Conservation (phyloP, 2,113 vertebrate species). For the Thunnus maccoyii region DNA sequence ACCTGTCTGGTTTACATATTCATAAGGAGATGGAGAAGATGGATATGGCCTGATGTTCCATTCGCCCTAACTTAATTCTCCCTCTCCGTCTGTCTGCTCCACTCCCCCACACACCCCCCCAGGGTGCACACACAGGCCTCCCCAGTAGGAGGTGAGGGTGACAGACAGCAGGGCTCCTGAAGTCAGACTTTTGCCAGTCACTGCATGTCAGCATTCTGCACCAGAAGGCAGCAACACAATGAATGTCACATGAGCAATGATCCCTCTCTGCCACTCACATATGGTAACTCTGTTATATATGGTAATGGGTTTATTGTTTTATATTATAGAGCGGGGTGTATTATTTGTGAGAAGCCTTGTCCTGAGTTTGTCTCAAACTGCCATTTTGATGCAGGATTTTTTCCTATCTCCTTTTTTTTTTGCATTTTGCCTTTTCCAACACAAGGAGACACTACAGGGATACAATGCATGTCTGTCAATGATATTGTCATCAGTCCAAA, state of each 20-base stretch:
- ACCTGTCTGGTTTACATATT: slow-evolving; percentile 81
- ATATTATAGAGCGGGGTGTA: not conserved
- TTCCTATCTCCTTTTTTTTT: not conserved
- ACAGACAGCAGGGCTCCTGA: slow-evolving; percentile 69
- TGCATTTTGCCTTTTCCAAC: not conserved
- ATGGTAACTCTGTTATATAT: not conserved
- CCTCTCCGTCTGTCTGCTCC: slow-evolving; percentile 37
- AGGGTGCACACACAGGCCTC: slow-evolving; percentile 59
- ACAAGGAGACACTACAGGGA: not conserved
- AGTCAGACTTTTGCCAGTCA: slow-evolving; percentile 66
- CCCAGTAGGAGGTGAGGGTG: slow-evolving; percentile 75
- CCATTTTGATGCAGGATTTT: slow-evolving; percentile 23
- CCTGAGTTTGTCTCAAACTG: slow-evolving; percentile 25
- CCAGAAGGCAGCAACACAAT: slow-evolving; percentile 67
- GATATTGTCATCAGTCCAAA: too few species aligned
- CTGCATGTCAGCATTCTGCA: slow-evolving; percentile 68
- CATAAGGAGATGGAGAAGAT: slow-evolving; percentile 74
- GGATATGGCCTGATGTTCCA: slow-evolving; percentile 66
- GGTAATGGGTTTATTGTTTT: not conserved
- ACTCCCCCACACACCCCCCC: slow-evolving; percentile 3
- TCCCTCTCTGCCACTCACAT: slow-evolving; percentile 16
- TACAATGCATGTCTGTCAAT: too few species aligned
- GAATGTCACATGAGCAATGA: slow-evolving; percentile 60
- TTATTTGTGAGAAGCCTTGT: not conserved
- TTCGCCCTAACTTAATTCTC: slow-evolving; percentile 61